Percentiles rank a stretch among this genome's conserved stretches.
Evolutionary conservation across 2,888 invertebrate genomes (phyloP).

Genomic region (Philaethria dido): DNA sequence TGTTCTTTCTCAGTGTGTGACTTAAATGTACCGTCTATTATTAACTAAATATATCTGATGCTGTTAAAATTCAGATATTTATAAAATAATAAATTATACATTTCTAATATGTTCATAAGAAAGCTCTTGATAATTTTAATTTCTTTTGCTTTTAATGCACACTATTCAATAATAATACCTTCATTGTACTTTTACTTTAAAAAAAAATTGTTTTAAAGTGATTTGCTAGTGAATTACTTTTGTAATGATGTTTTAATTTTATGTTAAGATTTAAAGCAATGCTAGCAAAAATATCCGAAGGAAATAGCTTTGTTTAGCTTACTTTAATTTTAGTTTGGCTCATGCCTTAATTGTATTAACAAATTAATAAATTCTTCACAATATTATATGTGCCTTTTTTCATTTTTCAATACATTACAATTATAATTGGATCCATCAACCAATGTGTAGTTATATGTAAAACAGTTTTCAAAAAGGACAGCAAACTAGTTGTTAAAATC

Average conservation of each 20-base stretch:
- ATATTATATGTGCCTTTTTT: slow-evolving; percentile 44
- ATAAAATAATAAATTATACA: not conserved
- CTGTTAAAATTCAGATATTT: not conserved
- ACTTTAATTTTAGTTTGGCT: slow-evolving; percentile 64
- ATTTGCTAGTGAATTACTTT: slow-evolving; percentile 11
- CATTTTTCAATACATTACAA: slow-evolving; percentile 27
- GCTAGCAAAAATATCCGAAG: slow-evolving; percentile 57
- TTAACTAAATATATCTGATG: not conserved
- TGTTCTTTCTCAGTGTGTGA: not conserved
- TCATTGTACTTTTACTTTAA: slow-evolving; percentile 7
- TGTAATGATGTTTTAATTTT: slow-evolving; percentile 5
- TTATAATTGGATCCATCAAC: no score
- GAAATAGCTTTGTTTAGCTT: slow-evolving; percentile 55
- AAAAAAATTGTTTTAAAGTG: not conserved
- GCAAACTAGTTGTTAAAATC: no score
- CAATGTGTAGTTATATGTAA: not conserved
- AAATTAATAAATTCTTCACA: slow-evolving; percentile 59
- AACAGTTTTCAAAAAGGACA: no score
- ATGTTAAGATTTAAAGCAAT: slow-evolving; percentile 50
- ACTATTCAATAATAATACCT: not conserved
- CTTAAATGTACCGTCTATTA: slow-evolving; percentile 2
- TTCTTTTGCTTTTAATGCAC: slow-evolving; percentile 13
- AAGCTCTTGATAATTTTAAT: slow-evolving; percentile 15
- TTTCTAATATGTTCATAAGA: not conserved
- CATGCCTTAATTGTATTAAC: slow-evolving; percentile 72